Conservation (phyloP, 2,113 vertebrate genomes). For the Amblyornis subalaris region DNA sequence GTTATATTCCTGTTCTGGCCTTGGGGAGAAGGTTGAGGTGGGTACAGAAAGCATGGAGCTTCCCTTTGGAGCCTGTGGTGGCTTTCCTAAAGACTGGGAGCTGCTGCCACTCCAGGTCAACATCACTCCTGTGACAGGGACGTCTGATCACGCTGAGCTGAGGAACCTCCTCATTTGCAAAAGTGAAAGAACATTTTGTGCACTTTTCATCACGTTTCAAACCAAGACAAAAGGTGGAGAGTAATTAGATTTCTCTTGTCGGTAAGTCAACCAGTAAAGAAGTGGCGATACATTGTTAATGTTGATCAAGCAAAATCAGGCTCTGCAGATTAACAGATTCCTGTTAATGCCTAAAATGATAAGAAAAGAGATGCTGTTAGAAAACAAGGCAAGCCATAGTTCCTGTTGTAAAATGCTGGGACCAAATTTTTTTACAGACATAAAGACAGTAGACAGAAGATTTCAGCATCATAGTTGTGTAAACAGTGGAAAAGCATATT, state of each 20-base stretch:
- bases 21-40: neutral
- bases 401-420: neutral
- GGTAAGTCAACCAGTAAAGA: constrained; percentile 1
- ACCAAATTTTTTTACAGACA: neutral
- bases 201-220: constrained; percentile 15
- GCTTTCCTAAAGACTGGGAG: neutral
- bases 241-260: constrained; percentile 28
- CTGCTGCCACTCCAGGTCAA: neutral
- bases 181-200: neutral
- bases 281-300: neutral
- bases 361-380: neutral
- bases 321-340: neutral
- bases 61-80: neutral
- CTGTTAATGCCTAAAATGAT: neutral
- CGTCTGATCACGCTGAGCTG: neutral
- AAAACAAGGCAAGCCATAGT: neutral
- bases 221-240: neutral
- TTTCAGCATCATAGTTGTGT: neutral
- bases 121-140: neutral
- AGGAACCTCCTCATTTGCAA: neutral
- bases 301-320: constrained; percentile 15
- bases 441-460: neutral
- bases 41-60: rapidly evolving
- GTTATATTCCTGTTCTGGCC: no score
- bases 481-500: neutral